These are phyloP conservation scores for Tokudaia muenninki DNA, from an alignment of 2,797 vertebrate species.

Conservation along the genomic window DNA sequence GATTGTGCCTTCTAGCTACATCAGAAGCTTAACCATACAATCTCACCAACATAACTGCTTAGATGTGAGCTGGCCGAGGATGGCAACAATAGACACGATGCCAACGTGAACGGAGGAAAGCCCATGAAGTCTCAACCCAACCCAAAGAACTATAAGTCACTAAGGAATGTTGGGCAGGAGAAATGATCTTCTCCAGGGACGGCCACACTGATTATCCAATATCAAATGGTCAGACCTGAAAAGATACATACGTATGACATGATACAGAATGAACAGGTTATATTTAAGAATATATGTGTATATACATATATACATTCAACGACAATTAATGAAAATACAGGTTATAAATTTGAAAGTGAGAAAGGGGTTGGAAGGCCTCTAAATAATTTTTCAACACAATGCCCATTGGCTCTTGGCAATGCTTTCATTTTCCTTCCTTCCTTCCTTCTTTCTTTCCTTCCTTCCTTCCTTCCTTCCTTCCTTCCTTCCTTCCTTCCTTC, in stretches of 20 bases:
- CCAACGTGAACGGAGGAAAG: not conserved
- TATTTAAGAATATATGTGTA: not conserved
- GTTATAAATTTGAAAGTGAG: not conserved
- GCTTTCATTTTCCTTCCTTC: not conserved
- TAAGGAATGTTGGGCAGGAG: not conserved
- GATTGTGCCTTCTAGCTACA: not conserved
- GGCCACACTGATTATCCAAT: not conserved
- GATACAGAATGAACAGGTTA: not conserved
- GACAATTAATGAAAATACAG: not conserved
- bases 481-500: not conserved
- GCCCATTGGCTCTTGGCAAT: not conserved
- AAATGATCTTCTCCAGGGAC: not conserved
- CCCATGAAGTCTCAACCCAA: not conserved
- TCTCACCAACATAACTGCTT: not conserved
- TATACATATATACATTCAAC: not conserved
- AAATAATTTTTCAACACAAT: not conserved
- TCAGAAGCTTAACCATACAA: not conserved
- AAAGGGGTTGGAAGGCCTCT: not conserved
- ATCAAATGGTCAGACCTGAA: not conserved
- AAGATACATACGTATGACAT: not conserved
- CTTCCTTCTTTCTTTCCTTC: not conserved
- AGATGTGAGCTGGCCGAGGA: not conserved
- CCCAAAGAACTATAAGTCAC: not conserved
- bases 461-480: rapidly evolving
- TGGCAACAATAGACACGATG: no score